These are phyloP conservation scores for Lymantria dispar DNA, from an alignment of 2,888 invertebrate species.

Conservation along the genomic window DNA sequence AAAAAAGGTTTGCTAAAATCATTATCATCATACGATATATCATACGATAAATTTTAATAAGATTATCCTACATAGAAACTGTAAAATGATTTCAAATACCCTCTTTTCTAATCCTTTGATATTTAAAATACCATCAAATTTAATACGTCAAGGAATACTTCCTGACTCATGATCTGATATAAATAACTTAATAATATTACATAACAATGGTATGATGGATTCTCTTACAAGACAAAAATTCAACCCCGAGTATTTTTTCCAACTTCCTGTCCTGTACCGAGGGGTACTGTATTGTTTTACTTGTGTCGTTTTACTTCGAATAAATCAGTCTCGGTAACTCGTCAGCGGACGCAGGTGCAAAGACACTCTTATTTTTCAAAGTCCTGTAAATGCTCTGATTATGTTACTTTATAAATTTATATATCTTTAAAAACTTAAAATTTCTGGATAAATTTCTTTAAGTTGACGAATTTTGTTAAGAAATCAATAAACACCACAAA, in stretches of 20 bases:
- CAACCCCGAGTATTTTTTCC: slow-evolving; percentile 49
- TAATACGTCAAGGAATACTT: too few species aligned
- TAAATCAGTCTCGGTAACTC: slow-evolving; percentile 67
- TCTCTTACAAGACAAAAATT: slow-evolving; percentile 46
- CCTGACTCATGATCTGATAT: neutral
- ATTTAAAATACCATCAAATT: too few species aligned
- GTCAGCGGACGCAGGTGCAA: slow-evolving; percentile 69
- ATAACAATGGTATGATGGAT: slow-evolving; percentile 47
- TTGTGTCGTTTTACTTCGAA: slow-evolving; percentile 48
- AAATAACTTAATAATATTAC: neutral
- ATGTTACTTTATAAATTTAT: slow-evolving; percentile 17
- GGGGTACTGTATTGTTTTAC: slow-evolving; percentile 55
- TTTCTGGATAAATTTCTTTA: too few species aligned
- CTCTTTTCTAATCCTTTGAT: too few species aligned
- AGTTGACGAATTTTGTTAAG: too few species aligned
- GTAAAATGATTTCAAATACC: too few species aligned
- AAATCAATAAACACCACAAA: too few species aligned
- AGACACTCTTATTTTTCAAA: slow-evolving; percentile 33
- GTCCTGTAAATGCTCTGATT: slow-evolving; percentile 28
- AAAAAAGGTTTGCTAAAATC: too few species aligned
- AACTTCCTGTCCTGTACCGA: slow-evolving; percentile 44
- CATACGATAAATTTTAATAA: too few species aligned
- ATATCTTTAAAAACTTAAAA: too few species aligned
- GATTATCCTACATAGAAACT: too few species aligned
- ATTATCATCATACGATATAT: too few species aligned